Conservation (phyloP, 2,888 invertebrate genomes). For the Brachypterus glaber region DNA sequence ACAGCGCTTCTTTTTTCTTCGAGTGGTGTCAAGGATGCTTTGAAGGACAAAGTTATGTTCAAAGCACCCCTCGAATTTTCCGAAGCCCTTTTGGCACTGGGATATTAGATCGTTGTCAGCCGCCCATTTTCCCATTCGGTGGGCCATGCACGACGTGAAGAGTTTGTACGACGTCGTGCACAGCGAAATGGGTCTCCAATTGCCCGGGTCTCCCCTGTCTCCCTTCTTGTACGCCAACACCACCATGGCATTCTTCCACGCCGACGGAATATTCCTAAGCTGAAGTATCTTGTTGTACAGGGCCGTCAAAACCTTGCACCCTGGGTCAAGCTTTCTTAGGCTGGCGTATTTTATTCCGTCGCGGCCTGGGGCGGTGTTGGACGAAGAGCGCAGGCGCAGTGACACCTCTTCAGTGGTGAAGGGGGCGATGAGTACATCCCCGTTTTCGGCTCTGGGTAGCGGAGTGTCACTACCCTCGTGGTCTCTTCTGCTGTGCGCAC, state of each 20-base stretch:
- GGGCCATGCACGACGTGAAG: conserved; percentile 19
- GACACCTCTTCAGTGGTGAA: conserved; percentile 1
- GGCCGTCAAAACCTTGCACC: conserved; percentile 4
- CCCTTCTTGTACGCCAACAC: conserved; percentile 16
- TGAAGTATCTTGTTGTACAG: conserved; percentile 7
- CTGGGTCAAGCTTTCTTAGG: conserved; percentile 12
- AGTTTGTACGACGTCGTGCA: conserved; percentile 24
- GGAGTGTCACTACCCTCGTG: not conserved
- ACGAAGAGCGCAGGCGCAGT: not conserved
- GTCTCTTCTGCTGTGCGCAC: not conserved
- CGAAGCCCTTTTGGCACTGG: conserved; percentile 33
- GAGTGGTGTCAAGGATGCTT: conserved; percentile 23
- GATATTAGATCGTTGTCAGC: conserved; percentile 12
- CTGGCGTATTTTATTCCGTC: conserved; percentile 10
- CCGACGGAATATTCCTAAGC: not conserved
- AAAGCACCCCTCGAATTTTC: conserved; percentile 29
- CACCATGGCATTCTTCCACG: conserved; percentile 9
- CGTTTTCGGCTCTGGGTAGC: conserved; percentile 2
- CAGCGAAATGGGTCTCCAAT: conserved; percentile 30
- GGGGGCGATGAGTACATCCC: not conserved
- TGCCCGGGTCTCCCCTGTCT: conserved; percentile 20
- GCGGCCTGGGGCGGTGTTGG: conserved; percentile 14
- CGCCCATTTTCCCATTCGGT: conserved; percentile 21
- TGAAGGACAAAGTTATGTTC: conserved; percentile 35
- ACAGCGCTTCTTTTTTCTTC: conserved; percentile 10